Base-by-base conservation (phyloP, 1,140 invertebrate species). In the Anastrepha obliqua region DNA sequence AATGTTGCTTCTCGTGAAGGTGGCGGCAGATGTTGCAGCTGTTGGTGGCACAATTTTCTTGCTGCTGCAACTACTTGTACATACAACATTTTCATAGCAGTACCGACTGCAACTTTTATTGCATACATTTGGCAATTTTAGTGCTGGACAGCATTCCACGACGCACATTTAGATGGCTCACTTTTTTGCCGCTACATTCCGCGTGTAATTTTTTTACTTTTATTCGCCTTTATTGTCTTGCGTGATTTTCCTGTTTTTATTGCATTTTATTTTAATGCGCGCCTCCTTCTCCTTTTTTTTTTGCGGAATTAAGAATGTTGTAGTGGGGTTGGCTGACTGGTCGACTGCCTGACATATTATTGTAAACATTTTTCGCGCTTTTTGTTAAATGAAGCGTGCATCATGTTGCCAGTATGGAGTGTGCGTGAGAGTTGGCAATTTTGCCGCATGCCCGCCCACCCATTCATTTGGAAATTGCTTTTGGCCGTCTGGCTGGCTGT, bases 381-480 rank as follows among this genome's bases (percentile, higher is more conserved):
- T 81, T 55, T 81, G 74, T 55, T 81, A 9, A 74, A 5, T 44
- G 42, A 13, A 44, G 11, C 42, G 67, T 39, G 67, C 74, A n/a
- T 8, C n/a, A 44, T 8, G 15, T 81, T 8, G 20, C 4, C 47
- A 9, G 47, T 67, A 39, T 7, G 9, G 20, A 11, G 17, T 11
- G 47, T 55, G 20, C 47, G 51, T 51, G 20, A 51, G 47, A n/a
- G 47, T 42, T 55, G 44, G 44, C 70, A 29, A 74, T 74, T 47
- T 74, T 6, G 39, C 70, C 70, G 17, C 44, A n/a, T 74, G 42
- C 70, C 44, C 70, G 47, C 74, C 74, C 74, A 81, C 74, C 74
- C 74, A 81, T 47, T 81, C 44, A 55, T 81, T 81, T 81, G n/a
- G 74, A 81, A 81, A 81, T 47, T 17, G 44, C 74, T 17, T 0